phyloP scores from a whole-genome alignment of 2,888 invertebrate genomes.

The Ophraella communa region DNA sequence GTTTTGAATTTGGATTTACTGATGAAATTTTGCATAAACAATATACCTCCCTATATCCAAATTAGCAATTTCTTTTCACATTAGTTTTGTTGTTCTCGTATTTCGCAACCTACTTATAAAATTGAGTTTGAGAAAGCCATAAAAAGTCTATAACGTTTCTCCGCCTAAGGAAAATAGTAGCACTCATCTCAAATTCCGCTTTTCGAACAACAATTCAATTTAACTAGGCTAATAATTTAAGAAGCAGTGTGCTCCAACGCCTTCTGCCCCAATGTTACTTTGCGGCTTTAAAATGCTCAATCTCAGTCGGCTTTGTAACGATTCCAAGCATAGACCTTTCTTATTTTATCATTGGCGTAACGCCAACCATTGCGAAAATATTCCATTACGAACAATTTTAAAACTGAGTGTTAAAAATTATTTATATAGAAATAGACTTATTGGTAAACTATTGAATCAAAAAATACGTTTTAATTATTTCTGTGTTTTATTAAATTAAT shows the following conservation, averaged over 20 bases:
- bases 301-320: conserved; percentile 46
- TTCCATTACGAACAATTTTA: background rate
- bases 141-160: background rate
- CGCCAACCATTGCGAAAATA: background rate
- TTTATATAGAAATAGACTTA: too few relatives aligned
- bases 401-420: too few relatives aligned
- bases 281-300: conserved; percentile 50
- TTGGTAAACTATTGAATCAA: too few relatives aligned
- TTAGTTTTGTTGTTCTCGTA: background rate
- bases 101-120: background rate
- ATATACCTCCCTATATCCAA: background rate
- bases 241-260: conserved; percentile 26
- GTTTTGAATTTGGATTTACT: too few relatives aligned
- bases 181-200: conserved; percentile 5
- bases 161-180: background rate
- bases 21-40: background rate
- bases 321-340: conserved; percentile 32
- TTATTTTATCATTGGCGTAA: background rate
- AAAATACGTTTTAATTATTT: too few relatives aligned
- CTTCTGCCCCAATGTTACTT: conserved; percentile 43
- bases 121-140: background rate
- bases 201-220: conserved; percentile 26
- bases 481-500: too few relatives aligned
- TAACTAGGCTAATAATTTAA: conserved; percentile 39
- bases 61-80: too few relatives aligned